These are phyloP conservation scores for Hymenopus coronatus DNA, from an alignment of 2,888 invertebrate genomes.

Conservation along the genomic window DNA sequence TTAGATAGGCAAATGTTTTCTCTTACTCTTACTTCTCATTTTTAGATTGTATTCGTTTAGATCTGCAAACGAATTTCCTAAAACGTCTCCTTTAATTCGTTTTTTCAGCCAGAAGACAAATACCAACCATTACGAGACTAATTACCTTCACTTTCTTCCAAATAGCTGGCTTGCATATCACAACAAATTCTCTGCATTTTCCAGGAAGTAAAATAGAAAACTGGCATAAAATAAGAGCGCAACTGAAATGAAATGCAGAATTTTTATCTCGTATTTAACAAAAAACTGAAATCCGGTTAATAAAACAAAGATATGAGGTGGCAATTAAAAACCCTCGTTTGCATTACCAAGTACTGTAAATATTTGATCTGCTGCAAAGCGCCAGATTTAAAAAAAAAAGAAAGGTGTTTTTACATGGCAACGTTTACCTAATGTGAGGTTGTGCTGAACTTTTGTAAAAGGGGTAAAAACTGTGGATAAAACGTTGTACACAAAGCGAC, in stretches of 20 bases:
- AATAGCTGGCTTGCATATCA: too few species aligned
- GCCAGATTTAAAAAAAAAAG: not conserved
- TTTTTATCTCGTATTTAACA: not conserved
- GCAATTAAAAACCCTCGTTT: not conserved
- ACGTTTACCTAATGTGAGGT: not conserved
- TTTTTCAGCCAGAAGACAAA: too few species aligned
- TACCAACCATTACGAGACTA: too few species aligned
- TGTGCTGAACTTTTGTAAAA: not conserved
- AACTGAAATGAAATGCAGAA: not conserved
- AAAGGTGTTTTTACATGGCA: not conserved
- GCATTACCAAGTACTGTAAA: not conserved
- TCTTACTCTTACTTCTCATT: too few species aligned
- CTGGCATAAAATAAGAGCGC: not conserved
- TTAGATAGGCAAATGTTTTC: too few species aligned
- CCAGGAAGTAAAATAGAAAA: too few species aligned
- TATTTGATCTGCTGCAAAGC: not conserved
- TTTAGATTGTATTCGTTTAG: too few species aligned
- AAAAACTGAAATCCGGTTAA: not conserved
- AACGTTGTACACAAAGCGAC: not conserved
- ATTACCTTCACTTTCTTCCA: too few species aligned
- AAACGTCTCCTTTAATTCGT: too few species aligned
- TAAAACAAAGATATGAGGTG: not conserved
- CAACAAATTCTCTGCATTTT: too few species aligned
- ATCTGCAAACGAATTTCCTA: too few species aligned
- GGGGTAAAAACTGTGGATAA: not conserved